A percentile compares a stretch with the other conserved stretches of the same genome.
These are phyloP conservation scores for Seriola aureovittata DNA, from an alignment of 2,113 vertebrate genomes.

Conservation along the genomic window DNA sequence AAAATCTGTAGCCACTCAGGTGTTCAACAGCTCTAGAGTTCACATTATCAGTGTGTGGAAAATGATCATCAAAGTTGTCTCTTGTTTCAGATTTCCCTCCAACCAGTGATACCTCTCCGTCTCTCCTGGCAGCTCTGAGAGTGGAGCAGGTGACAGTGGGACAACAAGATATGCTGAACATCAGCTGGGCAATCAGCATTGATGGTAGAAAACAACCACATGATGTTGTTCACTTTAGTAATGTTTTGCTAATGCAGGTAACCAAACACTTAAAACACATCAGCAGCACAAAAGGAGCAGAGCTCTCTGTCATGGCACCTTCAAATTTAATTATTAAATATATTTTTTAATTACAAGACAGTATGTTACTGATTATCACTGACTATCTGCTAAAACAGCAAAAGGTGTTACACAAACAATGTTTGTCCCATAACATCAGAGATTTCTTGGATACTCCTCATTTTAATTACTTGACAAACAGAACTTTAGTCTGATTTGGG, in stretches of 20 bases:
- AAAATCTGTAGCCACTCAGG: background rate
- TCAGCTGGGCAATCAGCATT: slow-evolving; percentile 85
- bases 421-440: background rate
- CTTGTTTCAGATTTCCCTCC: slow-evolving; percentile 8
- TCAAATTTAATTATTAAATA: background rate
- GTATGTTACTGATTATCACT: no score
- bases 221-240: background rate
- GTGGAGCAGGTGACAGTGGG: slow-evolving; percentile 37
- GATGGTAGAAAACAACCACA: slow-evolving; percentile 77
- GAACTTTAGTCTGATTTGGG: slow-evolving; percentile 1
- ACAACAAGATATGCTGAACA: slow-evolving; percentile 63
- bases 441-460: background rate
- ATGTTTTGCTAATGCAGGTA: background rate
- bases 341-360: no score
- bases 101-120: slow-evolving; percentile 17
- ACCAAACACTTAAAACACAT: background rate
- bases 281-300: background rate
- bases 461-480: background rate
- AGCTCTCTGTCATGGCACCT: background rate
- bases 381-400: background rate
- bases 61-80: background rate
- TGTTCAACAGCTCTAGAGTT: background rate
- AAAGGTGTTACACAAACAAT: background rate
- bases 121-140: slow-evolving; percentile 60
- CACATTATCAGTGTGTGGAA: background rate